These are phyloP conservation scores for Chrysomallon squamiferum DNA, from an alignment of 1,140 invertebrate genomes.

Conservation along the genomic window DNA sequence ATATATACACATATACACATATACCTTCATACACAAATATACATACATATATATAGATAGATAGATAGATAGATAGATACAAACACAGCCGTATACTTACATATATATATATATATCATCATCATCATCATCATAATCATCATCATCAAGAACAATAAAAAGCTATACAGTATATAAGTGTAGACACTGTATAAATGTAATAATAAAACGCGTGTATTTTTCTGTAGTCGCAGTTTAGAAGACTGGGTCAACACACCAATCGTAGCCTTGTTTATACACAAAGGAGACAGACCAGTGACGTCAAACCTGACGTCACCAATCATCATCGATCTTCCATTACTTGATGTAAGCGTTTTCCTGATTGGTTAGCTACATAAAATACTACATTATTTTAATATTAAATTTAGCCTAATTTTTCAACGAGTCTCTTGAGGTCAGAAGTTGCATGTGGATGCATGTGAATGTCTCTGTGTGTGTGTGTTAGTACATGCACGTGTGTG, in stretches of 20 bases:
- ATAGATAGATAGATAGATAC: too few species aligned
- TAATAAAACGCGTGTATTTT: too few species aligned
- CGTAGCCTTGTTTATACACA: slow-evolving; percentile 47
- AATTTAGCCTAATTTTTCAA: neutral
- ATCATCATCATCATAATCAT: too few species aligned
- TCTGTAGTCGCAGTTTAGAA: slow-evolving; percentile 38
- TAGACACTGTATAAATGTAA: neutral
- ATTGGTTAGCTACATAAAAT: neutral
- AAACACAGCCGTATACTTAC: too few species aligned
- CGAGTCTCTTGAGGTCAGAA: neutral
- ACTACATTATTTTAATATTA: neutral
- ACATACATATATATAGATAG: too few species aligned
- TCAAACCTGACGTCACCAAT: slow-evolving; percentile 45
- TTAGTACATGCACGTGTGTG: too few species aligned
- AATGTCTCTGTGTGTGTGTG: neutral
- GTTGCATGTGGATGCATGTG: neutral
- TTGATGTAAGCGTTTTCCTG: slow-evolving; percentile 47
- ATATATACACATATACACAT: too few species aligned
- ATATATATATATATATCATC: too few species aligned
- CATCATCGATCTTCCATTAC: slow-evolving; percentile 40
- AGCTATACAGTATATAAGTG: too few species aligned
- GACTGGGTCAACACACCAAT: slow-evolving; percentile 58
- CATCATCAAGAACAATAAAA: too few species aligned
- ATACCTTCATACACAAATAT: too few species aligned
- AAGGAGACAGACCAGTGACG: slow-evolving; percentile 24